Evolutionary conservation across 1,140 invertebrate species (phyloP).

Genomic region (Rhynchophorus ferrugineus): DNA sequence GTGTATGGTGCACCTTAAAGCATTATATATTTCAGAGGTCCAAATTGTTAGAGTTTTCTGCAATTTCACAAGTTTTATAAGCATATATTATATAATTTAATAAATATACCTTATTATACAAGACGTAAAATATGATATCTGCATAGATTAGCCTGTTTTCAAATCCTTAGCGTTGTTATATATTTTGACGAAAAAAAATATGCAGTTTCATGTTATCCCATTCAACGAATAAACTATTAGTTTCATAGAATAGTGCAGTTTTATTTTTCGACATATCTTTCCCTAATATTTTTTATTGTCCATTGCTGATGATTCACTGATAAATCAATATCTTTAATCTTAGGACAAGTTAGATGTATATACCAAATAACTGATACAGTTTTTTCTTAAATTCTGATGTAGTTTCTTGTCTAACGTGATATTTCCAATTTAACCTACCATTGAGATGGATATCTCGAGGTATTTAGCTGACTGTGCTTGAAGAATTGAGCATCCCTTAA

Average conservation of each 20-base stretch:
- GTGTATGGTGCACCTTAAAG: constrained; percentile 40
- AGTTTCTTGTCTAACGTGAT: too few relatives aligned
- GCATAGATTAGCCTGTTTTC: constrained; percentile 37
- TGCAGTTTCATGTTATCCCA: constrained; percentile 38
- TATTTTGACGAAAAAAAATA: constrained; percentile 29
- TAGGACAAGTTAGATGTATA: too few relatives aligned
- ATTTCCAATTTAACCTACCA: too few relatives aligned
- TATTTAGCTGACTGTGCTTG: too few relatives aligned
- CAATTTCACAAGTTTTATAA: constrained; percentile 43
- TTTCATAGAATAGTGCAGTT: constrained; percentile 28
- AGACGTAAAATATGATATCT: constrained; percentile 30
- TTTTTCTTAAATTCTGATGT: too few relatives aligned
- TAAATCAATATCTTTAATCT: too few relatives aligned
- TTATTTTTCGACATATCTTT: not conserved
- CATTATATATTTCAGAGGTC: constrained; percentile 41
- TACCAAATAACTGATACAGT: too few relatives aligned
- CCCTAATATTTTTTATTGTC: too few relatives aligned
- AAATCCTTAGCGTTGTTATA: constrained; percentile 37
- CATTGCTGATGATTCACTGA: too few relatives aligned
- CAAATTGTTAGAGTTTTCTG: constrained; percentile 43
- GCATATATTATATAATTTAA: constrained; percentile 37
- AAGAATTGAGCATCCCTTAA: too few relatives aligned
- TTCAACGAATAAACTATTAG: constrained; percentile 39
- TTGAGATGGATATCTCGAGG: too few relatives aligned
- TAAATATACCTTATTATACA: constrained; percentile 37